These are phyloP conservation scores for Sigmodon hispidus DNA, from an alignment of 2,113 vertebrate species.

Conservation along the genomic window DNA sequence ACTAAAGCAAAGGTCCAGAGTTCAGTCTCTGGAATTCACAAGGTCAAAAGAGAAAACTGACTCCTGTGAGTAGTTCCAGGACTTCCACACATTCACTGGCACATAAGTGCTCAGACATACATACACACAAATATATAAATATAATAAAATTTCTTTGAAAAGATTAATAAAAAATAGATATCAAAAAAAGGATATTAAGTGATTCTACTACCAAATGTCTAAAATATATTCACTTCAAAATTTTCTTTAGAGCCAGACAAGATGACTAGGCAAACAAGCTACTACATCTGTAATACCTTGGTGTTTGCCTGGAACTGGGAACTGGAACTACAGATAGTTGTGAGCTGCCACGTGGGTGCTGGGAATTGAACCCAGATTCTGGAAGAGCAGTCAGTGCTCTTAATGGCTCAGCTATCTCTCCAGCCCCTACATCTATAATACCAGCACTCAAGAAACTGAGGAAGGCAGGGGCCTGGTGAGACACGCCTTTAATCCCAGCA, in stretches of 20 bases:
- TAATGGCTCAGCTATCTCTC: too few species aligned
- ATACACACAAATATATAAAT: background rate
- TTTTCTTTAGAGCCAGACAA: background rate
- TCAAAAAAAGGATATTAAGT: constrained; percentile 23
- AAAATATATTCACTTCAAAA: constrained; percentile 31
- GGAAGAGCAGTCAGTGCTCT: too few species aligned
- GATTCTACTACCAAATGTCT: constrained; percentile 43
- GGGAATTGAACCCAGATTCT: too few species aligned
- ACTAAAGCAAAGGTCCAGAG: background rate
- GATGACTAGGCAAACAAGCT: too few species aligned
- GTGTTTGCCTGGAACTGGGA: too few species aligned
- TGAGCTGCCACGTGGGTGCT: too few species aligned
- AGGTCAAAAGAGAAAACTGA: background rate
- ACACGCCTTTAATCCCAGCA: background rate
- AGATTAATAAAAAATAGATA: background rate
- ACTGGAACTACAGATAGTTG: too few species aligned
- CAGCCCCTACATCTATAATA: background rate
- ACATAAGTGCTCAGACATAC: background rate
- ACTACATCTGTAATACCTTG: background rate
- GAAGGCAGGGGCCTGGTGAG: too few species aligned
- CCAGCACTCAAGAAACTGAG: background rate
- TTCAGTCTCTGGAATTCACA: background rate
- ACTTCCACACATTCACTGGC: background rate
- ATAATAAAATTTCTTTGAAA: background rate
- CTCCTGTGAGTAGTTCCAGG: background rate